Evolutionary conservation across 2,797 vertebrate genomes (phyloP).

Genomic region (Adelosebastes latens): DNA sequence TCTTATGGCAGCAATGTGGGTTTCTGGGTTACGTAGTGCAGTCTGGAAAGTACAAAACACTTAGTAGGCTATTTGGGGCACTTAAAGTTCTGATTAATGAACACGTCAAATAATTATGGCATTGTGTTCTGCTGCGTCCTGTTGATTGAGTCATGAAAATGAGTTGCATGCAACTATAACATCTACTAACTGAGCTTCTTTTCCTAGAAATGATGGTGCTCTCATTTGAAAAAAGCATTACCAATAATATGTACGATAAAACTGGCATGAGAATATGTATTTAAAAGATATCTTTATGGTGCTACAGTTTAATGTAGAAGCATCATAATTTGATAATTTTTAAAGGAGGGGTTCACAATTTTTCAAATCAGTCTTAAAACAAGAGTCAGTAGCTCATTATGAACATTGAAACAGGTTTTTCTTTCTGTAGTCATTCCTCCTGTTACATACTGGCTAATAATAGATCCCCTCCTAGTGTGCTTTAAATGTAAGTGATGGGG

Average conservation of each 20-base stretch:
- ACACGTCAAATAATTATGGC: background rate
- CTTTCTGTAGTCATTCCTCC: background rate
- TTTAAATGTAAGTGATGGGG: too few relatives aligned
- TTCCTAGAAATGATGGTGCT: background rate
- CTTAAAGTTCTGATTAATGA: slow-evolving; percentile 35
- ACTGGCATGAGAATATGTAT: background rate
- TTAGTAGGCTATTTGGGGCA: slow-evolving; percentile 18
- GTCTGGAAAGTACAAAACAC: slow-evolving; percentile 19
- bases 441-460: background rate
- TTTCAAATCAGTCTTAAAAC: too few relatives aligned
- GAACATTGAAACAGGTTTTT: background rate
- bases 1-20: slow-evolving; percentile 15
- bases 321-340: background rate
- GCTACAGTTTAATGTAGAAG: background rate
- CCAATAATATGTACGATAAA: background rate
- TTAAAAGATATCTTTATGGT: background rate
- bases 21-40: slow-evolving; percentile 49
- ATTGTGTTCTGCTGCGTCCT: slow-evolving; percentile 6
- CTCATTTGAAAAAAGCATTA: background rate
- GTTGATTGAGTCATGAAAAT: slow-evolving; percentile 3
- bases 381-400: background rate
- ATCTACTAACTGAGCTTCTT: background rate
- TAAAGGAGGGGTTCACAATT: background rate
- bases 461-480: too few relatives aligned
- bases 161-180: background rate